Conservation (phyloP, 2,888 invertebrate species). For the Agriotes lineatus region DNA sequence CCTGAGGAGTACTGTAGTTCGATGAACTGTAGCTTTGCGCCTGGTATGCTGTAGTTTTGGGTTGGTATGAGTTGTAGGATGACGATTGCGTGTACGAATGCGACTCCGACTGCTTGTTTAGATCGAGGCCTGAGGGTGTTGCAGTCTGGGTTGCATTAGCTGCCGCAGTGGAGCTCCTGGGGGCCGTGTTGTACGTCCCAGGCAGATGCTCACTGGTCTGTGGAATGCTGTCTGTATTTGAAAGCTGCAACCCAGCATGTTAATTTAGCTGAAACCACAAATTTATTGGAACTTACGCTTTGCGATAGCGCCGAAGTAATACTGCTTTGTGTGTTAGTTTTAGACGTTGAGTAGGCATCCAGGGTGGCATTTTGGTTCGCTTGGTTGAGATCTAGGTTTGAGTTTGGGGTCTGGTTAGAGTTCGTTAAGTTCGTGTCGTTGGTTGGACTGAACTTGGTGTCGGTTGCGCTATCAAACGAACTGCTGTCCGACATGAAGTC, state of each 20-base stretch:
- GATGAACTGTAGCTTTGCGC: slow-evolving; percentile 53
- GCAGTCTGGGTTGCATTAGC: slow-evolving; percentile 56
- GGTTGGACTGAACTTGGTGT: slow-evolving; percentile 66
- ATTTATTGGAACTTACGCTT: slow-evolving; percentile 56
- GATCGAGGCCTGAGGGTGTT: slow-evolving; percentile 56
- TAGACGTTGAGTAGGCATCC: slow-evolving; percentile 64
- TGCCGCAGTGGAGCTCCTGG: slow-evolving; percentile 63
- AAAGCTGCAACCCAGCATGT: slow-evolving; percentile 53
- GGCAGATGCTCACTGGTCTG: slow-evolving; percentile 64
- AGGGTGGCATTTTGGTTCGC: slow-evolving; percentile 68
- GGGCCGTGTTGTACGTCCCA: slow-evolving; percentile 61
- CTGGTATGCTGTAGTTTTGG: slow-evolving; percentile 60
- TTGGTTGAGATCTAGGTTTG: slow-evolving; percentile 62
- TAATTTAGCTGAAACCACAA: too few species aligned
- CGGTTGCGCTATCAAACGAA: slow-evolving; percentile 66
- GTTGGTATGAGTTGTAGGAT: slow-evolving; percentile 63
- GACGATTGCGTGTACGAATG: slow-evolving; percentile 66
- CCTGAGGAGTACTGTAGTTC: slow-evolving; percentile 60
- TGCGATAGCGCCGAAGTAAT: slow-evolving; percentile 65
- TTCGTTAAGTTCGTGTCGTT: slow-evolving; percentile 57
- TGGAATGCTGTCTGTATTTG: slow-evolving; percentile 64
- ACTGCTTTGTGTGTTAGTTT: slow-evolving; percentile 63
- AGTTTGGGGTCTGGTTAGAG: slow-evolving; percentile 58
- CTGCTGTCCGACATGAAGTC: slow-evolving; percentile 76
- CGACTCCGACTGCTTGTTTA: slow-evolving; percentile 61